phyloP scores from a whole-genome alignment of 2,888 invertebrate species.

The Euzetes globulus region DNA sequence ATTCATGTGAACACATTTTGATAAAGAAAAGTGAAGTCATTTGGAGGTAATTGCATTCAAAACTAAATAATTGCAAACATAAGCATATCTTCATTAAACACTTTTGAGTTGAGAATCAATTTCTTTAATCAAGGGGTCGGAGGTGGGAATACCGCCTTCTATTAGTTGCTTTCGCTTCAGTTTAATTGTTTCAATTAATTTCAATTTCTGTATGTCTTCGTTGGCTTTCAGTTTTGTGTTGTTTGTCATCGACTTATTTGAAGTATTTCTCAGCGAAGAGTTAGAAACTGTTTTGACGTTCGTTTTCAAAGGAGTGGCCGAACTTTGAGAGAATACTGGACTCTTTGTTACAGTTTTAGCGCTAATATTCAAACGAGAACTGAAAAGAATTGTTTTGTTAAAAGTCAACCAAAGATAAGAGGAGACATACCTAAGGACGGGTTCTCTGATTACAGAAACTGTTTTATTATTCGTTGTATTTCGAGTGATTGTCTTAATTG shows the following conservation, averaged over 20 bases:
- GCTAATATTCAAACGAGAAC: background rate
- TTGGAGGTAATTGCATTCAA: background rate
- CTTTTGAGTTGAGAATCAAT: conserved; percentile 26
- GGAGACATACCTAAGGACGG: background rate
- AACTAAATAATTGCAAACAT: background rate
- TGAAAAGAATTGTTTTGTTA: background rate
- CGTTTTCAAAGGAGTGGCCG: background rate
- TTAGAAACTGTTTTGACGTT: background rate
- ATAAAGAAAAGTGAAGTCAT: background rate
- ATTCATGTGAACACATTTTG: background rate
- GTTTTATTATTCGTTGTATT: background rate
- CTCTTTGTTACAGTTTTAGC: background rate
- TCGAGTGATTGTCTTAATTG: background rate
- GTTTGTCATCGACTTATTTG: background rate
- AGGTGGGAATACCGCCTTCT: background rate
- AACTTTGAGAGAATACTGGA: background rate
- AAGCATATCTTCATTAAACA: background rate
- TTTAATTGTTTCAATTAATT: conserved; percentile 26
- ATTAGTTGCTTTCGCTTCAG: conserved; percentile 23
- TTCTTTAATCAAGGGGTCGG: conserved; percentile 30
- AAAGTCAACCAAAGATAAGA: background rate
- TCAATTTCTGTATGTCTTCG: background rate
- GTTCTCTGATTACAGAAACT: conserved; percentile 26
- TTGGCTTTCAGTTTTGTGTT: background rate
- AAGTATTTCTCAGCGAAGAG: background rate